Conservation (phyloP, 2,797 vertebrate species). For the Danio aesculapii region DNA sequence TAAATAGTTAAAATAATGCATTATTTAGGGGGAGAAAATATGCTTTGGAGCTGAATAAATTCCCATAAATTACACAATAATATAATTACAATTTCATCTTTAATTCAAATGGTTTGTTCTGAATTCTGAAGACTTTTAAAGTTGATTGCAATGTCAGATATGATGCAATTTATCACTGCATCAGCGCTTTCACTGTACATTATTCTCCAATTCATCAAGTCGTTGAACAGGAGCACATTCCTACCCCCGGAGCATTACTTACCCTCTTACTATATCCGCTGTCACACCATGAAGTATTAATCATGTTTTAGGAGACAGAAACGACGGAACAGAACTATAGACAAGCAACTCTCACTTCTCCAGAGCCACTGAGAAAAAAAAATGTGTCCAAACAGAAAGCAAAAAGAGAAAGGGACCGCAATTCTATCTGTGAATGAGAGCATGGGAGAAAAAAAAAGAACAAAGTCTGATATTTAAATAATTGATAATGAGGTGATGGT, state of each 20-base stretch:
- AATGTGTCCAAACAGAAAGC: conserved; percentile 28
- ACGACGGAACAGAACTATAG: conserved; percentile 16
- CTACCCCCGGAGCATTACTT: conserved; percentile 49
- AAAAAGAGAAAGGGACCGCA: not conserved
- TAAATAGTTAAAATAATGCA: too few relatives aligned
- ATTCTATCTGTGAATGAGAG: conserved; percentile 39
- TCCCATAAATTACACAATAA: not conserved
- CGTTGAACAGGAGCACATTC: not conserved
- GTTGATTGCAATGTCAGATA: not conserved
- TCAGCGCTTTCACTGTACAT: conserved; percentile 7
- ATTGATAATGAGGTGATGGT: conserved; percentile 80
- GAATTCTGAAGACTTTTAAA: not conserved
- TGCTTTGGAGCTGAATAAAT: not conserved
- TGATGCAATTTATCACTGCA: not conserved
- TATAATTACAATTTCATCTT: not conserved
- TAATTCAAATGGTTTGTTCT: not conserved
- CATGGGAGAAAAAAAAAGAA: conserved; percentile 43
- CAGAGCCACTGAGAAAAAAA: conserved; percentile 17
- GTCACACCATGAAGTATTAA: conserved; percentile 76
- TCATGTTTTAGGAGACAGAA: conserved; percentile 62
- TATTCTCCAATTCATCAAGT: conserved; percentile 22
- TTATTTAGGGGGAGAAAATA: too few relatives aligned
- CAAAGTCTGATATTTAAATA: conserved; percentile 75
- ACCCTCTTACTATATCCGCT: conserved; percentile 59
- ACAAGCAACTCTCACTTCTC: not conserved